Evolutionary conservation across 2,113 vertebrate species (phyloP).

Genomic region (Motacilla alba): DNA sequence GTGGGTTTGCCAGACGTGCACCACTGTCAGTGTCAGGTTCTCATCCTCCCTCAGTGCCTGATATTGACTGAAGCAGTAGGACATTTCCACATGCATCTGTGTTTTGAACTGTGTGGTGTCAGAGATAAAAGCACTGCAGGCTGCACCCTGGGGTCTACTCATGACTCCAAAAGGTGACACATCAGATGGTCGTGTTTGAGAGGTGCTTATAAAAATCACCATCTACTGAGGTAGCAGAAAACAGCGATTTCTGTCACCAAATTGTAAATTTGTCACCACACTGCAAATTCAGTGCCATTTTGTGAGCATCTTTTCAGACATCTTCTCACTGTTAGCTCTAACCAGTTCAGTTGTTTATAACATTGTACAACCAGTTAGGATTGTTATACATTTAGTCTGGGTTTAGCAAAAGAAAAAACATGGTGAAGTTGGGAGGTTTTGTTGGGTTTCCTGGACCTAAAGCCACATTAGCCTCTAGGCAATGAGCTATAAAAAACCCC

Average conservation of each 20-base stretch:
- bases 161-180: neutral
- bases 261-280: neutral
- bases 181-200: neutral
- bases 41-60: neutral
- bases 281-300: neutral
- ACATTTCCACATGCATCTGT: neutral
- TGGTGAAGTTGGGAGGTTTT: neutral
- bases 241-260: neutral
- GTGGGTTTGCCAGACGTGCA: neutral
- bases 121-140: neutral
- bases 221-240: neutral
- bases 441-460: neutral
- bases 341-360: neutral
- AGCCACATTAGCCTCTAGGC: neutral
- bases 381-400: neutral
- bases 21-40: neutral
- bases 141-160: neutral
- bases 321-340: neutral
- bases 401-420: neutral
- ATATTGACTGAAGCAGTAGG: neutral
- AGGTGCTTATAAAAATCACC: neutral
- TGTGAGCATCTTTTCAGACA: neutral
- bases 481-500: neutral
- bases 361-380: neutral
- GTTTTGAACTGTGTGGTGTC: neutral